These are phyloP conservation scores for Cantharis rustica DNA, from an alignment of 2,888 invertebrate genomes.

Conservation along the genomic window DNA sequence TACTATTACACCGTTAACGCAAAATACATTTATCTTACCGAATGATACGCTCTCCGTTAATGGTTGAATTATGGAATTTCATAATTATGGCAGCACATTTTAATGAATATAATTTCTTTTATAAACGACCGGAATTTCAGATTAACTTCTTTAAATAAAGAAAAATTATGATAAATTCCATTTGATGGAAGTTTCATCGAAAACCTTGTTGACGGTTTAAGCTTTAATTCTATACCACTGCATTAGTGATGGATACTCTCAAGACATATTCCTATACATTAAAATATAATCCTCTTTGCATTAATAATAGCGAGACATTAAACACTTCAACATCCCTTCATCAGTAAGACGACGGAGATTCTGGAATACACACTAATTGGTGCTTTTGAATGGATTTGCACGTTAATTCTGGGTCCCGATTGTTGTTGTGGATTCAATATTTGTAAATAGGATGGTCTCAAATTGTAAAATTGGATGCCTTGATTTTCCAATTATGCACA, in stretches of 20 bases:
- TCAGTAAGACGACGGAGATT: conserved; percentile 41
- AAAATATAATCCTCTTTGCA: conserved; percentile 47
- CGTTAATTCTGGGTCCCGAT: conserved; percentile 27
- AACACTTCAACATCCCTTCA: conserved; percentile 42
- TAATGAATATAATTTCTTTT: background rate
- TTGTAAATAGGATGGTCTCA: conserved; percentile 17
- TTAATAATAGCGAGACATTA: conserved; percentile 47
- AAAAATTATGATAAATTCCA: background rate
- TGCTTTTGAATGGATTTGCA: conserved; percentile 36
- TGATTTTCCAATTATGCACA: conserved; percentile 8
- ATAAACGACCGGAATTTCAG: background rate
- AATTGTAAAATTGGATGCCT: conserved; percentile 24
- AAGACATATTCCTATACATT: conserved; percentile 36
- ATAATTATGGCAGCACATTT: background rate
- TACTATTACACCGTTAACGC: conserved; percentile 22
- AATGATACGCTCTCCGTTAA: background rate
- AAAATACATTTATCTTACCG: background rate
- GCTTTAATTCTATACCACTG: background rate
- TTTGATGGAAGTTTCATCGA: background rate
- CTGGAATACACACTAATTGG: conserved; percentile 43
- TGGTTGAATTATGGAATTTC: background rate
- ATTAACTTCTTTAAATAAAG: background rate
- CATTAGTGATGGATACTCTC: conserved; percentile 22
- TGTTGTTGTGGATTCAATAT: conserved; percentile 25
- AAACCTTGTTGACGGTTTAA: background rate